Base-by-base conservation (phyloP, 2,113 vertebrate genomes). In the Thomomys bottae region DNA sequence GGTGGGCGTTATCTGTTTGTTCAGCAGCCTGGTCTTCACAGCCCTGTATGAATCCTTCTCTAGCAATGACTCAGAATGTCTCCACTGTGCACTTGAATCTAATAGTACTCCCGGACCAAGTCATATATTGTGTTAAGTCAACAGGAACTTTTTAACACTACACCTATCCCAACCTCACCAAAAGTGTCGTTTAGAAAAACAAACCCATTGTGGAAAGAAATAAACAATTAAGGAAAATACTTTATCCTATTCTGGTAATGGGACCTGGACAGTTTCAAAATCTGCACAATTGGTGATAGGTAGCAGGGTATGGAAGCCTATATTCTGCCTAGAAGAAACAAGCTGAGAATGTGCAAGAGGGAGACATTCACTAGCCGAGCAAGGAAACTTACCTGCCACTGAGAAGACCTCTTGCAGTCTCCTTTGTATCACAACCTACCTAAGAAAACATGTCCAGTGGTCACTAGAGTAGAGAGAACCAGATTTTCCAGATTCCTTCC, bases 131-230 rank as follows among this genome's bases (percentile, higher is more conserved):
- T 67, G 66, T n/a, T 24, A 54, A 54, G 15, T 15, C 77, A 85
- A 84, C 30, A 28, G 7, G n/a, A 68, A 91, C 61, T 0, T 12
- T 79, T 20, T 79, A 57, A 66, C 10, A 63, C n/a, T 54, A 72
- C 68, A 23, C 38, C 73, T 15, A 70, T 20, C 11, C 40, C 49
- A 66, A n/a, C 61, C 85, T 88, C n/a, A 34, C 26, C 76, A 70
- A 78, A 79, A n/a, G 1, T n/a, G 30, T 42, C n/a, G 36, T 54
- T 66, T 36, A 79, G 75, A 49, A 70, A 73, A 89, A 59, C 7
- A 85, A 85, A 76, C 6, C 20, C 45, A 32, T 59, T 63, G 79
- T 24, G 2, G 64, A 84, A 87, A 91, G n/a, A 89, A 84, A 68
- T 36, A 26, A 64, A 88, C 87, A 73, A 20, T 28, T 84, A 42